Base-by-base conservation (phyloP, 2,888 invertebrate species). In the Cyaniris semiargus region DNA sequence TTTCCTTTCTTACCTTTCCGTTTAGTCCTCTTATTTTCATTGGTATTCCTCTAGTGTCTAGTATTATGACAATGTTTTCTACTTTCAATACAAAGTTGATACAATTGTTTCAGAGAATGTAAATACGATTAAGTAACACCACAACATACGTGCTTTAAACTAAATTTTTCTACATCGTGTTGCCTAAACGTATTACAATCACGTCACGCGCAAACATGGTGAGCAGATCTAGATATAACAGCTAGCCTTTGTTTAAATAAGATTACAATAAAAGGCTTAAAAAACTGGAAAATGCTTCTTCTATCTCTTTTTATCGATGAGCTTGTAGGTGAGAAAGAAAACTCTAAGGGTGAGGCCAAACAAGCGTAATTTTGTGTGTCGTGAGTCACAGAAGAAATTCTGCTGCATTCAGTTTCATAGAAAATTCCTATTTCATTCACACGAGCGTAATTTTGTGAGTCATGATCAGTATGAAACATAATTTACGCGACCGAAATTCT, bases 71-170 rank as follows among this genome's bases (percentile, higher is more conserved):
- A n/a, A 13, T n/a, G 0, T 21, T 75, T 75, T 70, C 8, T 27
- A 48, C 27, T 15, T 70, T 27, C 48, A 76, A 56, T 31, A 70
- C 18, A 23, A 44, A 31, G 27, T 66, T 76, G 27, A 76, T 72
- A 58, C 23, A 72, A 77, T 72, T 58, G 72, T 77, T 77, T 72
- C 71, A 53, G 10, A 56, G 27, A 38, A 58, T 60, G 44, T 60
- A 72, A 58, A 58, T 71, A 72, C 72, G 74, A 70, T 53, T 77
- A 78, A 77, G 80, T 78, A 76, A 78, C 75, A 71, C n/a, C 27
- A 18, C 66, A 66, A 27, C 6, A 78, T 53, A 81, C 81, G 81
- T 81, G 81, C 78, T 78, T 58, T 31, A 71, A 78, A 79, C 79
- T 77, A 77, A 79, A 81, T 80, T 79, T 80, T 77, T 75, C 76